Evolutionary conservation across 2,113 vertebrate species (phyloP).

Genomic region (Zosterops pallidus): DNA sequence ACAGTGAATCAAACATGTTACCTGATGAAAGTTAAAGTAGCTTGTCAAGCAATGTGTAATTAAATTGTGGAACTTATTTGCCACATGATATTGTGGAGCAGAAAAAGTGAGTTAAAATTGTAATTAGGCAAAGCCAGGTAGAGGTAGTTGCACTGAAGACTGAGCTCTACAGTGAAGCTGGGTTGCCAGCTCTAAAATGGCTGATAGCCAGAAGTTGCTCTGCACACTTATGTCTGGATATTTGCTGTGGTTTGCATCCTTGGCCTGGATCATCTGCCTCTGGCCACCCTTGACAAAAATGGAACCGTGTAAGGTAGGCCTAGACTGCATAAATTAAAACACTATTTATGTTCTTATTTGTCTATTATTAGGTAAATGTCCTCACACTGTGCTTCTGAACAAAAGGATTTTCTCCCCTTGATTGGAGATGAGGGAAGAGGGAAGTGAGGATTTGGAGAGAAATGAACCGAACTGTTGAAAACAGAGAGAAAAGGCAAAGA

Average conservation of each 20-base stretch:
- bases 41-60: background rate
- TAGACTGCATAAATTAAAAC: background rate
- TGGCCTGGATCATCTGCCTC: background rate
- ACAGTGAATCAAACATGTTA: background rate
- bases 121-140: background rate
- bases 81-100: background rate
- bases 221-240: background rate
- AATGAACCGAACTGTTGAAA: background rate
- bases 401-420: background rate
- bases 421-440: background rate
- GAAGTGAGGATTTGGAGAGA: background rate
- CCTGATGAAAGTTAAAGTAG: background rate
- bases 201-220: background rate
- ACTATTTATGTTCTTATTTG: background rate
- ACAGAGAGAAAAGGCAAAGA: background rate
- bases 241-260: background rate
- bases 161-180: background rate
- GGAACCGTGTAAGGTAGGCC: background rate
- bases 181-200: background rate
- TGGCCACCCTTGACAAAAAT: background rate
- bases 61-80: constrained; percentile 2
- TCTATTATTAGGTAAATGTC: background rate
- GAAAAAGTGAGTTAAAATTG: background rate
- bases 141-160: background rate
- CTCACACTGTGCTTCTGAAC: background rate